Evolutionary conservation across 2,888 invertebrate species (phyloP), one percentile per base, ranked within the genome.

Genomic region (Halocaridina rubra): DNA sequence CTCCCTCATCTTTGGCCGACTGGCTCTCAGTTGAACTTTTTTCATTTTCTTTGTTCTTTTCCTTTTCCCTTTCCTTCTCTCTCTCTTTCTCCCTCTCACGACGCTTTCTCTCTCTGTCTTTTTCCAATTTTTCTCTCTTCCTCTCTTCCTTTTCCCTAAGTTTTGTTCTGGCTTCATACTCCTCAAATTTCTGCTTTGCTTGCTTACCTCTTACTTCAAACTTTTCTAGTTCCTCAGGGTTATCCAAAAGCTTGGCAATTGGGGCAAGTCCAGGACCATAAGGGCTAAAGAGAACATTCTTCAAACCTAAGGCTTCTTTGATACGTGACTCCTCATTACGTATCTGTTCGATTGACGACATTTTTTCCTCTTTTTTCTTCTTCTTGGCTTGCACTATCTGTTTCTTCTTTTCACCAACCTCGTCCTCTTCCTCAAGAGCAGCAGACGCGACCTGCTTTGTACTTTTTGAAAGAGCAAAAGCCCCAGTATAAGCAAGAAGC

Each of bases 401-500:
- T 33, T 61, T 71, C 22, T 61, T 76, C n/a, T 80, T 77, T 13
- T 84, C 81, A 2, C 29, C 29, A 13, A 32, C 74, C 16, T 87
- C 85, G 27, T 84, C 86, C 4, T 80, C 84, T 29, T 77, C 86
- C 5, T 27, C 39, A 16, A 84, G 46, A 29, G 80, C 84, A 29
- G 80, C 77, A 27, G 71, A 76, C 2, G 81, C n/a, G 7, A 72
- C 61, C 1, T 85, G 85, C 32, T 78, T 71, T 1, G 61, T 19
- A 16, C 75, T 33, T 57, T 86, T 86, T 3, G 76, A 39, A 2
- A 82, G 74, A 0, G 80, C 57, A 72, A 85, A 84, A 16, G 84
- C 32, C 13, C 82, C 82, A 0, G 88, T 84, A 59, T 91, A 91
- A n/a, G 91, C 91, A 71, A 91, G 89, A 3, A 92, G 89, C 27